These are phyloP conservation scores for Nomada flava DNA, from an alignment of 2,888 invertebrate genomes.

Conservation along the genomic window DNA sequence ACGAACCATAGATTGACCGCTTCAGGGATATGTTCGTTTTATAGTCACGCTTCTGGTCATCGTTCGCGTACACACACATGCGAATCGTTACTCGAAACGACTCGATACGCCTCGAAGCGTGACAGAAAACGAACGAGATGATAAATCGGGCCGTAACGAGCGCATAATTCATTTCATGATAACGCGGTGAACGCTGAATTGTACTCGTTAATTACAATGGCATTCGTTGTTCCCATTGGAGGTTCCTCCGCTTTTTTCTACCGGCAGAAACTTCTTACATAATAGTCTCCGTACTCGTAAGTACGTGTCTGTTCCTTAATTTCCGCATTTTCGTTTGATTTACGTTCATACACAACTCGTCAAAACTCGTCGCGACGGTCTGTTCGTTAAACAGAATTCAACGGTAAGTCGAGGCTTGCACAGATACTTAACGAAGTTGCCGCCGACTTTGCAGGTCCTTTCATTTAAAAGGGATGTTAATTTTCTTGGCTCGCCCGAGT, in stretches of 20 bases:
- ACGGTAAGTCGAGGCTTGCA: slow-evolving; percentile 1
- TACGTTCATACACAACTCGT: slow-evolving; percentile 25
- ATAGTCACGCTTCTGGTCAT: slow-evolving; percentile 23
- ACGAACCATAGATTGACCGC: slow-evolving; percentile 52
- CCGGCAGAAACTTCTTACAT: background rate
- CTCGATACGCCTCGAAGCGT: slow-evolving; percentile 1
- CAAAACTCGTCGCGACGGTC: slow-evolving; percentile 29
- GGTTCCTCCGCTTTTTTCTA: background rate
- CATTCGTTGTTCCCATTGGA: slow-evolving; percentile 2
- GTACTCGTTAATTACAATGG: slow-evolving; percentile 10
- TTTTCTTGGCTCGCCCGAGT: slow-evolving; percentile 25
- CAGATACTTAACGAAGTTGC: slow-evolving; percentile 58
- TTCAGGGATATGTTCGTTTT: slow-evolving; percentile 52
- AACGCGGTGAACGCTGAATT: slow-evolving; percentile 17
- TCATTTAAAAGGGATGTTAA: slow-evolving; percentile 51
- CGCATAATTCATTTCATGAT: background rate
- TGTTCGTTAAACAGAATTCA: slow-evolving; percentile 55
- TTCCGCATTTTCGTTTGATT: slow-evolving; percentile 53
- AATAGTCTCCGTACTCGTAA: background rate
- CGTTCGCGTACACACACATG: slow-evolving; percentile 8
- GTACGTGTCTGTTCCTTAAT: slow-evolving; percentile 40
- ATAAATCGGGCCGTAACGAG: background rate
- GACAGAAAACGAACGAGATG: background rate
- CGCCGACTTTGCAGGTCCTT: slow-evolving; percentile 43
- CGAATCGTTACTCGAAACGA: slow-evolving; percentile 35